A percentile compares a stretch with the other conserved stretches of the same genome.
phyloP scores from a whole-genome alignment of 1,140 invertebrate genomes.

The Acromyrmex charruanus region DNA sequence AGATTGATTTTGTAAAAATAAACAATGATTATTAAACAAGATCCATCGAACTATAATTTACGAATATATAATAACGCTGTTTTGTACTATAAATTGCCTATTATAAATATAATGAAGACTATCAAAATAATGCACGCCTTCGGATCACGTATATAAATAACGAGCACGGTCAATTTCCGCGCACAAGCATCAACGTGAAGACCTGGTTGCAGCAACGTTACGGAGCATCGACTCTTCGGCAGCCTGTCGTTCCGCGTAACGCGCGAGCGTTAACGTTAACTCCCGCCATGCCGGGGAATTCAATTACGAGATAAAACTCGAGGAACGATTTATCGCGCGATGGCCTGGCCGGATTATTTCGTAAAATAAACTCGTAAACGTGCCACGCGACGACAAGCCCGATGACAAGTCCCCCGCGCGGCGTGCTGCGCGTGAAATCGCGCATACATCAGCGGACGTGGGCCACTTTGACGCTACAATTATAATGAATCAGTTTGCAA shows the following conservation, averaged over 20 bases:
- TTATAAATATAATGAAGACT: constrained; percentile 21
- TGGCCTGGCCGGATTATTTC: constrained; percentile 45
- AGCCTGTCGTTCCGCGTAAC: constrained; percentile 51
- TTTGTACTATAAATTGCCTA: constrained; percentile 1
- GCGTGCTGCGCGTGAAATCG: constrained; percentile 26
- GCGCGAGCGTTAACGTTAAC: constrained; percentile 51
- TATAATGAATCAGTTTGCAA: constrained; percentile 80
- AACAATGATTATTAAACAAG: constrained; percentile 22
- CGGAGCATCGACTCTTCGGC: constrained; percentile 11
- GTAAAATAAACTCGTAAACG: constrained; percentile 59
- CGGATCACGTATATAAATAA: constrained; percentile 24
- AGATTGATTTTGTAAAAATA: neutral
- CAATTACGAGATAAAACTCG: constrained; percentile 63
- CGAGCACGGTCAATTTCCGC: constrained; percentile 41
- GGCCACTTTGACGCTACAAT: constrained; percentile 70
- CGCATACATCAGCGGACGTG: constrained; percentile 22
- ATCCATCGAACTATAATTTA: neutral
- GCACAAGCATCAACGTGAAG: neutral
- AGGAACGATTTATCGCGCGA: constrained; percentile 57
- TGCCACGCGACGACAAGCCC: constrained; percentile 14
- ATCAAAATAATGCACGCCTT: constrained; percentile 18
- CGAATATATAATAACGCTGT: neutral
- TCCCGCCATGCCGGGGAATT: constrained; percentile 37
- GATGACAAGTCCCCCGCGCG: constrained; percentile 11
- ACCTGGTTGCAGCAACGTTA: neutral